Percentiles rank a stretch among this genome's conserved stretches.
Evolutionary conservation across 2,113 vertebrate genomes (phyloP).

Genomic region (Ctenomys sociabilis): DNA sequence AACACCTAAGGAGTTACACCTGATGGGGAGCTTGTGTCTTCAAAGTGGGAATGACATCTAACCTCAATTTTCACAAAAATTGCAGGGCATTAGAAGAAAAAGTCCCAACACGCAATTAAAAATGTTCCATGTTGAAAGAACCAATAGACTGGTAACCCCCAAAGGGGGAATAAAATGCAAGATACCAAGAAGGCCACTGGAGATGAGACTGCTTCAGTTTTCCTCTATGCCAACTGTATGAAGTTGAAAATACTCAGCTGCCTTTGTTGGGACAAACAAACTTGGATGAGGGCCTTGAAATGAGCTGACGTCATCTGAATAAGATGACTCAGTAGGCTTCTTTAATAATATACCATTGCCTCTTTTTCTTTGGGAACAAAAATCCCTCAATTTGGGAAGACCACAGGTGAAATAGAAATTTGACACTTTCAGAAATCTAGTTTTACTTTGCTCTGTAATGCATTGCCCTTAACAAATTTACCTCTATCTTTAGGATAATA

Average conservation of each 20-base stretch:
- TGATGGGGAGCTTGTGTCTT: constrained; percentile 1
- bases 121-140: constrained; percentile 40
- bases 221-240: constrained; percentile 67
- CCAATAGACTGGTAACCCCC: not conserved
- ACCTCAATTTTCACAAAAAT: not conserved
- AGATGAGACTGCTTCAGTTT: constrained; percentile 72
- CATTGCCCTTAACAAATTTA: constrained; percentile 80
- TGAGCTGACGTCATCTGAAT: constrained; percentile 83
- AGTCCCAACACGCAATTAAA: not conserved
- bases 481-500: constrained; percentile 82
- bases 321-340: constrained; percentile 78
- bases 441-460: constrained; percentile 73
- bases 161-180: constrained; percentile 14
- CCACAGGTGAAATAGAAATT: constrained; percentile 67
- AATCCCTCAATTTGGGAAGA: constrained; percentile 28
- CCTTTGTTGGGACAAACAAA: constrained; percentile 83
- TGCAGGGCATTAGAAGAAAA: not conserved
- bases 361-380: constrained; percentile 52
- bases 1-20: not conserved
- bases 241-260: constrained; percentile 86
- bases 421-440: constrained; percentile 64
- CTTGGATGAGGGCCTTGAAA: constrained; percentile 84
- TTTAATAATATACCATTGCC: constrained; percentile 51
- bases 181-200: constrained; percentile 72
- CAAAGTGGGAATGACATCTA: constrained; percentile 27